These are phyloP conservation scores for Macrosteles quadrilineatus DNA, from an alignment of 1,140 invertebrate genomes.

Conservation along the genomic window DNA sequence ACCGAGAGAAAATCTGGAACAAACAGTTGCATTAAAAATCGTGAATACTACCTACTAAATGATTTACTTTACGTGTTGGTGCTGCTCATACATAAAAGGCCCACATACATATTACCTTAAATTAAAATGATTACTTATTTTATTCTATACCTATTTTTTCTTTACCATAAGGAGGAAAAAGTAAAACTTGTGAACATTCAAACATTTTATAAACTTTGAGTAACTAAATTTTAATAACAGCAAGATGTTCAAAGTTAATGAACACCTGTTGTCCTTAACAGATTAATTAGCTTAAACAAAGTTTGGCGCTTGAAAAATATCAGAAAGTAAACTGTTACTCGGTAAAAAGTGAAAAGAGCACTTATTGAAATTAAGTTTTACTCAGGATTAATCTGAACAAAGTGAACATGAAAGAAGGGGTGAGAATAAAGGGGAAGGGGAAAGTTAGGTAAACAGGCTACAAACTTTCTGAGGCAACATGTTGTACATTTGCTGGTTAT, in stretches of 20 bases:
- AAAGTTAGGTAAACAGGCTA: neutral
- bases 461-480: constrained; percentile 15
- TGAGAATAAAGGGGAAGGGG: constrained; percentile 6
- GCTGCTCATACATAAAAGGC: too few relatives aligned
- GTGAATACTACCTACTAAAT: too few relatives aligned
- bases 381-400: constrained; percentile 26
- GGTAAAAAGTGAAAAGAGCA: constrained; percentile 13
- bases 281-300: constrained; percentile 27
- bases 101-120: too few relatives aligned
- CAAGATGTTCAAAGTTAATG: constrained; percentile 16
- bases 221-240: constrained; percentile 33
- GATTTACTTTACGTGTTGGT: too few relatives aligned
- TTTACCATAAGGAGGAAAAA: too few relatives aligned
- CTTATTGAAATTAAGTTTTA: constrained; percentile 32
- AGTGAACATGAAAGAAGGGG: constrained; percentile 28
- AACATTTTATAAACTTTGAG: too few relatives aligned
- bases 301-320: constrained; percentile 25
- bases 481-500: neutral
- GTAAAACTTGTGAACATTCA: too few relatives aligned
- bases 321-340: constrained; percentile 17
- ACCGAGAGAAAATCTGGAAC: constrained; percentile 94
- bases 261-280: constrained; percentile 25
- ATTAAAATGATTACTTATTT: too few relatives aligned
- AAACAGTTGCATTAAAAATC: too few relatives aligned
- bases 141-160: too few relatives aligned